phyloP scores from a whole-genome alignment of 2,888 invertebrate species.

The Anticlea derivata region DNA sequence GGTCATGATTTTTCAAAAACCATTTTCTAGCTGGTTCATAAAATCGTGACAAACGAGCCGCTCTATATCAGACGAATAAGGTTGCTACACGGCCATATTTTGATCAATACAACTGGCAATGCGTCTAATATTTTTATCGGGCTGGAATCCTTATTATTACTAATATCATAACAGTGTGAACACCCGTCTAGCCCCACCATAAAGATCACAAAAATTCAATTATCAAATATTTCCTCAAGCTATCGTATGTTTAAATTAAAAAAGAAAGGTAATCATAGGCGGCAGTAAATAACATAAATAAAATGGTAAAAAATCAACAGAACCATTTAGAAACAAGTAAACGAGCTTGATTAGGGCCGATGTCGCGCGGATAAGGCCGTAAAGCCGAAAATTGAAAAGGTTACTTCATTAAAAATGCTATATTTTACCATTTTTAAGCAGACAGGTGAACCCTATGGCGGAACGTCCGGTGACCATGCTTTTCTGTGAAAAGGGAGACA shows the following conservation, averaged over 20 bases:
- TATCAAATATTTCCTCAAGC: conserved; percentile 55
- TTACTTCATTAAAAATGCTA: conserved; percentile 80
- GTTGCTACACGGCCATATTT: conserved; percentile 1
- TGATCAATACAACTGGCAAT: conserved; percentile 4
- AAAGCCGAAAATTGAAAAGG: conserved; percentile 82
- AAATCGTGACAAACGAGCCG: conserved; percentile 17
- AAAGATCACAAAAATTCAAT: conserved; percentile 64
- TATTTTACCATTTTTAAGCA: conserved; percentile 79
- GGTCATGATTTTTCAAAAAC: conserved; percentile 5
- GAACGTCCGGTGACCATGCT: conserved; percentile 57
- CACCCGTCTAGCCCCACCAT: conserved; percentile 30
- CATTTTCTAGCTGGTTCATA: conserved; percentile 5
- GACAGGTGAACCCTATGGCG: conserved; percentile 75
- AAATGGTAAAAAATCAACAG: conserved; percentile 49
- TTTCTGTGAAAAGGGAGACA: conserved; percentile 3
- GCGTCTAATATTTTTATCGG: neutral
- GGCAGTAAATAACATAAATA: conserved; percentile 54
- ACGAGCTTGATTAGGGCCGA: conserved; percentile 76
- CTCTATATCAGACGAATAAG: conserved; percentile 3
- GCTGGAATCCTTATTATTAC: no score
- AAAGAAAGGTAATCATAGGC: conserved; percentile 70
- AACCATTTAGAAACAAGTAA: conserved; percentile 59
- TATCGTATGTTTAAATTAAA: conserved; percentile 59
- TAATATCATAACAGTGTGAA: neutral
- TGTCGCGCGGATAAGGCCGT: conserved; percentile 81